Conservation (phyloP, 2,113 vertebrate species). For the Stegastes partitus region DNA sequence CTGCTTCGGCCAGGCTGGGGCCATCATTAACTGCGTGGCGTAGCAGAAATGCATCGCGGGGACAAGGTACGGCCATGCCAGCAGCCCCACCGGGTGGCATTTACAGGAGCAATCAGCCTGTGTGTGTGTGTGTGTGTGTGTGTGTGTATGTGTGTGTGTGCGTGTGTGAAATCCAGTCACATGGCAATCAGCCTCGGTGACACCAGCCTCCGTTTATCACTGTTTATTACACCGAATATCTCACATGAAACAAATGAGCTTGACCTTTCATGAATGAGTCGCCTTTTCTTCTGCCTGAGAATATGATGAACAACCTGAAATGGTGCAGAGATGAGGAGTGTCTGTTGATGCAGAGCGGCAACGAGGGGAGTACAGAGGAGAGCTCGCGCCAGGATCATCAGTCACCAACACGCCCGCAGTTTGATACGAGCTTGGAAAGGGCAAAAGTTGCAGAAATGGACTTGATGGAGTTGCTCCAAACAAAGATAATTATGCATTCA, state of each 20-base stretch:
- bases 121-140: conserved; percentile 12
- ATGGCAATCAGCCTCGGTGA: conserved; percentile 59
- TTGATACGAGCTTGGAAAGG: conserved; percentile 25
- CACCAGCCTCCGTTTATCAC: conserved; percentile 50
- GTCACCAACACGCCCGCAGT: conserved; percentile 23
- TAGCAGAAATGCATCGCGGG: conserved; percentile 48
- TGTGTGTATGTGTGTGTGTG: no score
- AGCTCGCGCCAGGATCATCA: conserved; percentile 18
- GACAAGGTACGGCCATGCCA: conserved; percentile 26
- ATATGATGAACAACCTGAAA: conserved; percentile 51
- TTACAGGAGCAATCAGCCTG: conserved; percentile 72
- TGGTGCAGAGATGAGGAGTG: conserved; percentile 31
- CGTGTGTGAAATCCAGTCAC: conserved; percentile 15
- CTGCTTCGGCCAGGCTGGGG: conserved; percentile 42
- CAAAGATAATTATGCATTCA: neutral
- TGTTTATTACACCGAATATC: conserved; percentile 59
- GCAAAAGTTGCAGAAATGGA: neutral
- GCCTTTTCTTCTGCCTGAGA: conserved; percentile 25
- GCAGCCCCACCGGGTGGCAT: conserved; percentile 73
- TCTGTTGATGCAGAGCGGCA: conserved; percentile 18
- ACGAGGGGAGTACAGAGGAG: conserved; percentile 4
- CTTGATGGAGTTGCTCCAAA: neutral
- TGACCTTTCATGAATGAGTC: conserved; percentile 60
- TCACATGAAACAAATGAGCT: conserved; percentile 66
- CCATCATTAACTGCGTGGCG: conserved; percentile 62